Evolutionary conservation across 2,888 invertebrate species (phyloP).

Genomic region (Nasonovia ribisnigri): DNA sequence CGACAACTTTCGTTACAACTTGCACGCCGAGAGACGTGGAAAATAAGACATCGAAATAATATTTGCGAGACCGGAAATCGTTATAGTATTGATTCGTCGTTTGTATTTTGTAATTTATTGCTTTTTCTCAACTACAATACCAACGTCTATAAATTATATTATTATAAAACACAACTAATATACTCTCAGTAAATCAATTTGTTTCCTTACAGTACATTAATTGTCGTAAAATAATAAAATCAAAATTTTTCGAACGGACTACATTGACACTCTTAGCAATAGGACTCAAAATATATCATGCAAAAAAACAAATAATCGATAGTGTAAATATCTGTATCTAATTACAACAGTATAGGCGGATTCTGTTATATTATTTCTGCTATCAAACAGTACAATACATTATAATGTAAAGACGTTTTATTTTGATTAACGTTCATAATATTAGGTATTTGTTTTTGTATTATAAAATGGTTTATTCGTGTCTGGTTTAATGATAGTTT

Average conservation of each 20-base stretch:
- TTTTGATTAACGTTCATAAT: background rate
- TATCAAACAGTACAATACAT: background rate
- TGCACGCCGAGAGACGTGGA: background rate
- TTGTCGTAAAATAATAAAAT: no score
- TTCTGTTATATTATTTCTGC: background rate
- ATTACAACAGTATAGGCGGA: background rate
- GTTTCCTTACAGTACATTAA: background rate
- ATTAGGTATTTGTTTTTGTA: background rate
- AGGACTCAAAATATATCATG: no score
- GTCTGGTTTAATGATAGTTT: background rate
- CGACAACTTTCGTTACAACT: background rate
- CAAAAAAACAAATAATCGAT: no score
- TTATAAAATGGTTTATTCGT: background rate
- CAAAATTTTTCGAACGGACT: no score
- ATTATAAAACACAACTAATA: background rate
- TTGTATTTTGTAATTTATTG: slow-evolving; percentile 21
- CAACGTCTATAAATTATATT: background rate
- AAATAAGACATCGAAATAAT: background rate
- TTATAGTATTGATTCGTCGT: slow-evolving; percentile 19
- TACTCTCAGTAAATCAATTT: background rate
- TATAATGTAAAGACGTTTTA: background rate
- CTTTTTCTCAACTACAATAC: background rate
- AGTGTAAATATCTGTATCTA: background rate
- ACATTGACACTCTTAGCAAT: no score
- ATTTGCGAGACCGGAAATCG: slow-evolving; percentile 7